Evolutionary conservation across 2,888 invertebrate species (phyloP), one percentile per base, ranked within the genome.

Genomic region (Catocala nupta): DNA sequence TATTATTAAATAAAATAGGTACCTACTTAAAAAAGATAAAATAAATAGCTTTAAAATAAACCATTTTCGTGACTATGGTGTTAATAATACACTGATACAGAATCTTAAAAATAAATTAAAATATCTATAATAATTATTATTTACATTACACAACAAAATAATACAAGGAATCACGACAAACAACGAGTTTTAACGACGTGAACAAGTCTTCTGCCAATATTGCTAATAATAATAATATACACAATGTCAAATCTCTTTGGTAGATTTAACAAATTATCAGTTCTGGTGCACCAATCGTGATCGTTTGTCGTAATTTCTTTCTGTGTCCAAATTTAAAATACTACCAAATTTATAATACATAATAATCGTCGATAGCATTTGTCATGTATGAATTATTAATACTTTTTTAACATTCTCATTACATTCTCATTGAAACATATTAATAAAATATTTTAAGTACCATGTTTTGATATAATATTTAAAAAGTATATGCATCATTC

Each of bases 11-110:
- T 90, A 90, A 83, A 90, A 88, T 89, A n/a, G n/a, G n/a, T n/a
- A 87, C 86, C 90, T 92, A 90, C 90, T 89, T 91, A 91, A 63
- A 71, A 80, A 84, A 78, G 73, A 87, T 82, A 84, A 90, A 92
- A 92, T 93, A 93, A 93, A 92, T 93, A 91, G 84, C 85, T 89
- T 90, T 88, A 88, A 88, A 91, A 90, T 89, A 90, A 88, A 88
- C 83, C 87, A 89, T 88, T 87, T 79, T 84, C 86, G 86, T 84
- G 85, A 84, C 85, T 83, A 84, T 77, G 82, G 85, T 87, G 89
- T 91, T 90, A 92, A 89, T 89, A 92, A 89, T 89, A 92, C 86
- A 89, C 85, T 85, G 83, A 81, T 85, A 85, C 82, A 85, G 83
- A 85, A 86, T 81, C 87, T 89, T 77, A 87, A 77, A 77, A 81